phyloP scores from a whole-genome alignment of 2,797 vertebrate species.

The Megalops cyprinoides region DNA sequence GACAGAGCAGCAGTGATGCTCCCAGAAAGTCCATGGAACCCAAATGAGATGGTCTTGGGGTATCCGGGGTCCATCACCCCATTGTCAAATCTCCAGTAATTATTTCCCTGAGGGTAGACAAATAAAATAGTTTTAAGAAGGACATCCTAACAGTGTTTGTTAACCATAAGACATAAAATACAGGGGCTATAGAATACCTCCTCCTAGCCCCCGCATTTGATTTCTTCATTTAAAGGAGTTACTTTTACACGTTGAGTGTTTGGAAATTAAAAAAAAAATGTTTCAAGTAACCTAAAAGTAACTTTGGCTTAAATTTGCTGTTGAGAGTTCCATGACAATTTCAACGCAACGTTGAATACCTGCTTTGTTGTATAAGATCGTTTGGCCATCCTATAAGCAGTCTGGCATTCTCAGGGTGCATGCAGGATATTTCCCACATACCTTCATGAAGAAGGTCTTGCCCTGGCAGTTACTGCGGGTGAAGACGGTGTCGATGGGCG shows the following conservation, averaged over 20 bases:
- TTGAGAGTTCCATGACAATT: too few relatives aligned
- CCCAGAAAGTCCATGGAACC: slow-evolving; percentile 84
- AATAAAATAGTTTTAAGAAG: not conserved
- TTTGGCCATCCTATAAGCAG: not conserved
- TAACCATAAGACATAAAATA: too few relatives aligned
- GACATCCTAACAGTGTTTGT: too few relatives aligned
- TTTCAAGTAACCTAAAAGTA: too few relatives aligned
- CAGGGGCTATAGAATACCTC: too few relatives aligned
- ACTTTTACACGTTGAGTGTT: too few relatives aligned
- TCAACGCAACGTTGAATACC: too few relatives aligned
- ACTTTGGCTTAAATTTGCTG: too few relatives aligned
- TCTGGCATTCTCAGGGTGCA: slow-evolving; percentile 26
- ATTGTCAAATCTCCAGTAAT: slow-evolving; percentile 86
- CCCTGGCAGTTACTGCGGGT: slow-evolving; percentile 87
- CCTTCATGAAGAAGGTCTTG: slow-evolving; percentile 90
- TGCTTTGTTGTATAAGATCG: too few relatives aligned
- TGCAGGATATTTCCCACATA: slow-evolving; percentile 39
- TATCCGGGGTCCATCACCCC: slow-evolving; percentile 79
- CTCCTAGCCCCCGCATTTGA: too few relatives aligned
- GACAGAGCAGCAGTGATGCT: slow-evolving; percentile 80
- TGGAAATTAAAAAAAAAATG: too few relatives aligned
- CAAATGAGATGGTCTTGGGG: slow-evolving; percentile 79
- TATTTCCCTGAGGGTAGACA: slow-evolving; percentile 70
- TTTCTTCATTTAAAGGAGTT: too few relatives aligned
- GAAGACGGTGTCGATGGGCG: slow-evolving; percentile 86